Conservation (phyloP, 2,888 invertebrate genomes). For the Rhogogaster chlorosoma region DNA sequence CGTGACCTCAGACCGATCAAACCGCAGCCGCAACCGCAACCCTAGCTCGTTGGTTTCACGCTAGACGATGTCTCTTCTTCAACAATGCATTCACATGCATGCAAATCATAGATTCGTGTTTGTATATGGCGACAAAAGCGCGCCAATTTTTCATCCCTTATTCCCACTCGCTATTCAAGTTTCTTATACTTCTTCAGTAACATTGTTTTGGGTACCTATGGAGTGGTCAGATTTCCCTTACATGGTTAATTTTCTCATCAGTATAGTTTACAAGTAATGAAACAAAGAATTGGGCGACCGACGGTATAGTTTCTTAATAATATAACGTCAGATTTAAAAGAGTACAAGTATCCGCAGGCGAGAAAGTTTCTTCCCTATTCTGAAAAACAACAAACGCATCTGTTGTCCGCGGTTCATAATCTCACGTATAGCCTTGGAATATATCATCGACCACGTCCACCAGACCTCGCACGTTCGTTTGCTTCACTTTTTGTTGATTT, state of each 20-base stretch:
- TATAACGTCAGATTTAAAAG: neutral
- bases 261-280: neutral
- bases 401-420: constrained; percentile 5
- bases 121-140: neutral
- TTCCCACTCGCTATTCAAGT: neutral
- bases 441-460: neutral
- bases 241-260: neutral
- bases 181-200: neutral
- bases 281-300: neutral
- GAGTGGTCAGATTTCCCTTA: too few relatives aligned
- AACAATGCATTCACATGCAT: neutral
- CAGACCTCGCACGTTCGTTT: neutral
- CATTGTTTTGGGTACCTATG: neutral
- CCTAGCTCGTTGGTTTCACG: constrained; percentile 10
- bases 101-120: neutral
- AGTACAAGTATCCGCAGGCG: neutral
- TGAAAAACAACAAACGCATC: neutral
- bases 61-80: constrained; percentile 3
- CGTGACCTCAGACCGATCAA: constrained; percentile 17
- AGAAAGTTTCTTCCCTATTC: neutral
- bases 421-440: constrained; percentile 1
- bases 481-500: neutral
- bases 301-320: neutral
- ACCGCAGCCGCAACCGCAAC: constrained; percentile 1
- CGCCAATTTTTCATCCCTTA: neutral